phyloP scores from a whole-genome alignment of 2,113 vertebrate species.

The Haliaeetus leucogaster region DNA sequence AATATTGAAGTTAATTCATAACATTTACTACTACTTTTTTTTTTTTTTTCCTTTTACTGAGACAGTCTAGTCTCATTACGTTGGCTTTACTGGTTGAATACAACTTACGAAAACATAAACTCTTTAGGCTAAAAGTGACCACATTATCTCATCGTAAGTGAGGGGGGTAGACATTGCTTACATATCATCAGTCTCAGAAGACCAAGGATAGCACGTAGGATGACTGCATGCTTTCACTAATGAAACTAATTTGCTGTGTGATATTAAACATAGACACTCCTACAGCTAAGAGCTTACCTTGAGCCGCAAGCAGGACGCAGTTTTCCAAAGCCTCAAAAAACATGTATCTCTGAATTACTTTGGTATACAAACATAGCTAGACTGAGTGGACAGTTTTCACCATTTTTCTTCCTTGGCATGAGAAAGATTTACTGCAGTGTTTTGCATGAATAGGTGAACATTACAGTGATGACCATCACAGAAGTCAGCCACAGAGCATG shows the following conservation, averaged over 20 bases:
- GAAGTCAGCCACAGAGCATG: neutral
- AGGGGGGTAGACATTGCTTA: neutral
- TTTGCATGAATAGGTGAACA: neutral
- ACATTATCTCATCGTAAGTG: neutral
- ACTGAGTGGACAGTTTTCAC: neutral
- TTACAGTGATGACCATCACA: neutral
- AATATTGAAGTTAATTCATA: neutral
- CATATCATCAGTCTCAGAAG: neutral
- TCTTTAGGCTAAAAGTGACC: neutral
- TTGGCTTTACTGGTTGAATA: neutral
- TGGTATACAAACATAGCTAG: neutral
- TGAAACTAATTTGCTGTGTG: neutral
- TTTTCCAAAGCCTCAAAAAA: neutral
- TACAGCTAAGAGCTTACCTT: neutral
- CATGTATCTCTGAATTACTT: neutral
- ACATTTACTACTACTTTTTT: neutral
- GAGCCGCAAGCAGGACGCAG: neutral
- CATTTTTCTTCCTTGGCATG: neutral
- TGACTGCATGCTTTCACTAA: neutral
- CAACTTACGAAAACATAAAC: neutral
- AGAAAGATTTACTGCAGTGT: neutral
- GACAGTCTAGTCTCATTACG: neutral
- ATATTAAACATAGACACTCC: neutral
- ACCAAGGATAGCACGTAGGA: neutral
- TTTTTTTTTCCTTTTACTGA: neutral